These are phyloP conservation scores for Adelphocoris suturalis DNA, from an alignment of 2,888 invertebrate species.

Conservation along the genomic window DNA sequence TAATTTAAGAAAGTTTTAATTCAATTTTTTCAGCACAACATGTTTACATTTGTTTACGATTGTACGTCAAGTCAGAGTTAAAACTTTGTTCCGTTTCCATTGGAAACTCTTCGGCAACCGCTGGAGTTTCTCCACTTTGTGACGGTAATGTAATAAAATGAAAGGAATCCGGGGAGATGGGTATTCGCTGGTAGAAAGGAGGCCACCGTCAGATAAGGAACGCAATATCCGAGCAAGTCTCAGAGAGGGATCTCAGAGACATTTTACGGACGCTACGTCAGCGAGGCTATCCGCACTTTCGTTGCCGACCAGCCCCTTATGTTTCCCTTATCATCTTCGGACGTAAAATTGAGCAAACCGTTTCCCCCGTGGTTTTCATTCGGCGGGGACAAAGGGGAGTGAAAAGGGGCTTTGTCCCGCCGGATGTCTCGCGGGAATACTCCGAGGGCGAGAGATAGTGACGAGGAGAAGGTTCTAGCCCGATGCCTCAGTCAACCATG, in stretches of 20 bases:
- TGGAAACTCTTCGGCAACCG: background rate
- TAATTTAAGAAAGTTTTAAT: no score
- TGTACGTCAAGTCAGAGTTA: background rate
- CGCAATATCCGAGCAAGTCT: background rate
- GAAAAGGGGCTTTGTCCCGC: background rate
- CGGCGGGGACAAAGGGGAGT: constrained; percentile 1
- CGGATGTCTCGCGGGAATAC: background rate
- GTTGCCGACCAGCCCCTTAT: constrained; percentile 18
- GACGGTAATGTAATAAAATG: constrained; percentile 23
- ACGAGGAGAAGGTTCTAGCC: background rate
- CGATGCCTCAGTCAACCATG: background rate
- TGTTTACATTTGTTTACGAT: no score
- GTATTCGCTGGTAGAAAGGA: constrained; percentile 26
- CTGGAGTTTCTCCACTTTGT: background rate
- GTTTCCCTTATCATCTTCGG: constrained; percentile 27
- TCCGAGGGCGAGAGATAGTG: background rate
- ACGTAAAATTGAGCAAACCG: constrained; percentile 4
- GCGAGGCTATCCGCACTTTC: constrained; percentile 4
- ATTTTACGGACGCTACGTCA: constrained; percentile 34
- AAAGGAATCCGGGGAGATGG: constrained; percentile 10
- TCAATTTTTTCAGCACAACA: no score
- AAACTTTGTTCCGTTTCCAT: background rate
- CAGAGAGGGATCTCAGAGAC: background rate
- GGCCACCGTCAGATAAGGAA: constrained; percentile 34
- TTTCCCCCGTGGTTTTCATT: background rate